phyloP scores from a whole-genome alignment of 2,888 invertebrate genomes.

The Amphimallon solstitiale region DNA sequence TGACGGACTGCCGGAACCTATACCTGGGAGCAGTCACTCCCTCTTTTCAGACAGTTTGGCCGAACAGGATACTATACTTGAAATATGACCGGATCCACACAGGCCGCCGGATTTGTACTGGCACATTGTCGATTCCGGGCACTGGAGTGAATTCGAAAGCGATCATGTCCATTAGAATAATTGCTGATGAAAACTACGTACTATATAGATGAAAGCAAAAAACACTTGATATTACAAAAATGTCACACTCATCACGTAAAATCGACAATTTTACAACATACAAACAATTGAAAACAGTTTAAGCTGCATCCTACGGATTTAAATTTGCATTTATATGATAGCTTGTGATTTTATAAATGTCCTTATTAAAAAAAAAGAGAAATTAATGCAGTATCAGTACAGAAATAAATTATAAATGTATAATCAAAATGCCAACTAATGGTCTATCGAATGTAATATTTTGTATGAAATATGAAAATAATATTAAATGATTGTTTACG shows the following conservation, averaged over 20 bases:
- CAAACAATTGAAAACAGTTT: not conserved
- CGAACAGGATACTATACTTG: constrained; percentile 58
- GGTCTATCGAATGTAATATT: constrained; percentile 1
- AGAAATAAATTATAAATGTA: constrained; percentile 20
- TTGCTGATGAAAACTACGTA: not conserved
- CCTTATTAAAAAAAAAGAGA: not conserved
- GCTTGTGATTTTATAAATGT: constrained; percentile 32
- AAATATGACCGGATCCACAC: constrained; percentile 60
- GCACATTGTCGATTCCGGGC: constrained; percentile 57
- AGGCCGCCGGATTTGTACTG: constrained; percentile 56
- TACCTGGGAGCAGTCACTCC: constrained; percentile 61
- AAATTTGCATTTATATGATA: constrained; percentile 23
- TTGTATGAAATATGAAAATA: constrained; percentile 23
- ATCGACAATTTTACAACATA: too few relatives aligned
- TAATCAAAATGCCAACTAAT: constrained; percentile 12
- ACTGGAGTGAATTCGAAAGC: constrained; percentile 55
- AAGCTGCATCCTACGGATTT: not conserved
- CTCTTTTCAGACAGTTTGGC: constrained; percentile 57
- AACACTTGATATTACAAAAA: not conserved
- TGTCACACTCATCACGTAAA: not conserved
- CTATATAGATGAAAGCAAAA: not conserved
- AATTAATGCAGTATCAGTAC: constrained; percentile 17
- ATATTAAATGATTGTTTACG: too few relatives aligned
- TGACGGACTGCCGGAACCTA: constrained; percentile 60
- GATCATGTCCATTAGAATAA: constrained; percentile 1